Percentiles rank a stretch among this genome's conserved stretches.
Conservation (phyloP, 2,888 invertebrate species). For the Drosophila emarginata region DNA sequence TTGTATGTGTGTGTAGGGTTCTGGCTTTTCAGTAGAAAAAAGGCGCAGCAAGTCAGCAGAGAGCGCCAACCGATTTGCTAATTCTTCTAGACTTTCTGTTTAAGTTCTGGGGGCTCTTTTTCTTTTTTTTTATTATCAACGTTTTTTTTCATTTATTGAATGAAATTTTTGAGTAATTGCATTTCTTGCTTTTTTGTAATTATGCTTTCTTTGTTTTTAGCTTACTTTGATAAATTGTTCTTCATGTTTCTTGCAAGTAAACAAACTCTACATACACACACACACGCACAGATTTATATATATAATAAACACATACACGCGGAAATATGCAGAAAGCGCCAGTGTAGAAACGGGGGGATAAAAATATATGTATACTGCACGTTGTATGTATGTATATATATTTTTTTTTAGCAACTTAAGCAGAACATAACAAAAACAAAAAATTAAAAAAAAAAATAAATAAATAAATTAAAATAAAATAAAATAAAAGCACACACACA, state of each 20-base stretch:
- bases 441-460: constrained; percentile 27
- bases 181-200: not conserved
- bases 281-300: constrained; percentile 7
- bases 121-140: not conserved
- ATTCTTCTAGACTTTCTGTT: constrained; percentile 11
- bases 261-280: constrained; percentile 14
- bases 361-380: not conserved
- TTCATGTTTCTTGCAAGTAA: constrained; percentile 5
- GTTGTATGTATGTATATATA: constrained; percentile 5
- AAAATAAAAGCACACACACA: constrained; percentile 38
- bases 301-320: constrained; percentile 3
- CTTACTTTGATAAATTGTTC: constrained; percentile 3
- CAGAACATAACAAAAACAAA: constrained; percentile 16
- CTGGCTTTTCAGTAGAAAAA: constrained; percentile 65
- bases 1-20: constrained; percentile 26
- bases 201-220: not conserved
- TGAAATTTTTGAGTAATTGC: constrained; percentile 2
- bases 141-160: not conserved
- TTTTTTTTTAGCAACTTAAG: constrained; percentile 16
- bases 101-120: not conserved
- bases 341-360: constrained; percentile 11
- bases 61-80: constrained; percentile 17
- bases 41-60: constrained; percentile 65
- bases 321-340: constrained; percentile 4
- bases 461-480: constrained; percentile 44